Evolutionary conservation across 1,140 invertebrate genomes (phyloP).

Genomic region (Zaprionus africanus): DNA sequence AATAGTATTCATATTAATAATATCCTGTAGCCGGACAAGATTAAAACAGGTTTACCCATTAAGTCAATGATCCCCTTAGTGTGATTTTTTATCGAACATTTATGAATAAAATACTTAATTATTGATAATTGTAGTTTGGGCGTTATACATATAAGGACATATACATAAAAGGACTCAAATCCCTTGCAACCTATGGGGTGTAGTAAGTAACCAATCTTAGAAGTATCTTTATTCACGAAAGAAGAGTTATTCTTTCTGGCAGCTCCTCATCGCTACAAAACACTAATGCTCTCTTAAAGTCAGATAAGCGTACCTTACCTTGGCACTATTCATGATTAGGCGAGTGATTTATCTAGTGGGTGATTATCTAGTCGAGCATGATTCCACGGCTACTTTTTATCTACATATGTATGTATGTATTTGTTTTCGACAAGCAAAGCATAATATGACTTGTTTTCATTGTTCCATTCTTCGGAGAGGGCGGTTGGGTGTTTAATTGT

Average conservation of each 20-base stretch:
- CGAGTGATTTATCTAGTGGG: background rate
- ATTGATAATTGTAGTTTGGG: too few species aligned
- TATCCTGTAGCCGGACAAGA: background rate
- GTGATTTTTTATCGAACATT: too few species aligned
- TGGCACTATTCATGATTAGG: background rate
- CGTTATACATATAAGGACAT: too few species aligned
- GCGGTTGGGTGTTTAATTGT: constrained; percentile 16
- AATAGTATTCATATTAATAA: background rate
- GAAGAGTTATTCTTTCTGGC: too few species aligned
- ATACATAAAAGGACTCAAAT: too few species aligned
- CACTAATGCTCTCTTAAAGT: too few species aligned
- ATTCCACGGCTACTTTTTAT: background rate
- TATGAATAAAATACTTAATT: too few species aligned
- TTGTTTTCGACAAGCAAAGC: constrained; percentile 19
- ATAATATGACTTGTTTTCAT: constrained; percentile 19
- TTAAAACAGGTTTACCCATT: background rate
- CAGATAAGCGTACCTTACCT: background rate
- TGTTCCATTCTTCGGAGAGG: background rate
- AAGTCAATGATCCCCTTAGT: too few species aligned
- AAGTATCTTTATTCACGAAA: too few species aligned
- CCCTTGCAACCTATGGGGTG: too few species aligned
- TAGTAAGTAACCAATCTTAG: too few species aligned
- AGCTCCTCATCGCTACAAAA: too few species aligned
- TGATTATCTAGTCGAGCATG: background rate
- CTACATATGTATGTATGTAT: constrained; percentile 13